phyloP scores from a whole-genome alignment of 30 jellyfish, hydroid and myxozoan species.

The Catostylus mosaicus region DNA sequence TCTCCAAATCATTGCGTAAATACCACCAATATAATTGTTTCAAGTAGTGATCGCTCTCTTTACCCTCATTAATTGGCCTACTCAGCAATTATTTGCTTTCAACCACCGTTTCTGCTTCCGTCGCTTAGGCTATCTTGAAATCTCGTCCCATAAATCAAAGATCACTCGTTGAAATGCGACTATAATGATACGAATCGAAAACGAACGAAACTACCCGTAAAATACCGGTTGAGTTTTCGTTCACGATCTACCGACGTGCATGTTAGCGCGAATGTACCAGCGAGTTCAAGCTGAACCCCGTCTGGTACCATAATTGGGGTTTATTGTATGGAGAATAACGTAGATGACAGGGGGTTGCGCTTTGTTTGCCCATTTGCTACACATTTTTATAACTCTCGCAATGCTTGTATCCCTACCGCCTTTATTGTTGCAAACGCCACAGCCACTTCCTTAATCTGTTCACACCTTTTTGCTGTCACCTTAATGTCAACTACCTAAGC shows the following conservation, averaged over 20 bases:
- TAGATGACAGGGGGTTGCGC: not conserved
- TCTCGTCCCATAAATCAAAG: not conserved
- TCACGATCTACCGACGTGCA: not conserved
- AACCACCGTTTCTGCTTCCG: no score
- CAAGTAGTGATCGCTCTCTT: no score
- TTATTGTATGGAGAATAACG: not conserved
- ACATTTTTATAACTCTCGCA: no score
- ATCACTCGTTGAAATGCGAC: conserved; percentile 4
- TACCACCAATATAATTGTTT: no score
- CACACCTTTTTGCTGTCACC: no score
- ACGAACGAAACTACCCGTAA: not conserved
- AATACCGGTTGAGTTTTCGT: conserved; percentile 6
- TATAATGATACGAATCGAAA: not conserved
- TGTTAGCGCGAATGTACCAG: conserved; percentile 7
- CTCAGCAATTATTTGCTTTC: not conserved
- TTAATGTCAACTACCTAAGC: no score
- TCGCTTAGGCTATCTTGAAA: conserved; percentile 5
- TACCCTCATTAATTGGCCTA: not conserved
- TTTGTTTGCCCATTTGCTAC: not conserved
- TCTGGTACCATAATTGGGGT: not conserved
- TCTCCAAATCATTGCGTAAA: no score
- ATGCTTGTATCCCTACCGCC: no score
- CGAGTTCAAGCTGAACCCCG: not conserved
- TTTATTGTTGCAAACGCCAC: no score
- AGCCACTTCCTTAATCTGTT: no score